Evolutionary conservation across 2,888 invertebrate genomes (phyloP), one percentile per base, ranked within the genome.

Genomic region (Xestoiulus laeticollis): DNA sequence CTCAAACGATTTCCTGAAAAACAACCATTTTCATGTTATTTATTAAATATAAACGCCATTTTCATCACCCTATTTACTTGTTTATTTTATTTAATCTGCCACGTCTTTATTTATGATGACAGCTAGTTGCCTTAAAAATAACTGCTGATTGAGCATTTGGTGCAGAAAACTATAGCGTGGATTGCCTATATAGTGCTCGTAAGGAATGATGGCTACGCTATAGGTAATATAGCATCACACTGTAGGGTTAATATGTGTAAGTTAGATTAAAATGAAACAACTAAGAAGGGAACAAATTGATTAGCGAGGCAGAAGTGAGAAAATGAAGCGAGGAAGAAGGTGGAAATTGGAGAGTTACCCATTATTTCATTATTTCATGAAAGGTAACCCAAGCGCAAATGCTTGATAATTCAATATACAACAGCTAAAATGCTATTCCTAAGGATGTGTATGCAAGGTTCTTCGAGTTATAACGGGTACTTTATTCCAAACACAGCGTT

Each of bases 281-380:
- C 59, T 68, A 68, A 68, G 59, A 68, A 68, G 59, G 59, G 59
- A 68, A 22, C 22, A 22, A 68, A 68, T 68, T 68, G 59, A 68
- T 68, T 68, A 68, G 59, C 59, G 59, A 68, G 59, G 59, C 59
- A 68, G 59, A 68, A 68, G 59, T 68, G 59, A 68, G 59, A 68
- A 68, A 68, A 68, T 68, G 59, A 68, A 68, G 59, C 59, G 59
- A 68, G 22, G 59, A 68, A 22, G 59, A 68, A 68, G 22, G 59
- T 68, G 59, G 59, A 68, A 68, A 68, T 68, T 68, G 59, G 59
- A 68, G 59, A 68, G 59, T 68, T 68, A 68, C 59, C 59, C 22
- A 68, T 68, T 68, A 68, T 68, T 68, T 68, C 59, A 68, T 68
- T 68, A 68, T 68, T 68, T 22, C 59, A 22, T 68, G 22, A 68